Evolutionary conservation across 2,113 vertebrate genomes (phyloP).

Genomic region (Theristicus caerulescens): DNA sequence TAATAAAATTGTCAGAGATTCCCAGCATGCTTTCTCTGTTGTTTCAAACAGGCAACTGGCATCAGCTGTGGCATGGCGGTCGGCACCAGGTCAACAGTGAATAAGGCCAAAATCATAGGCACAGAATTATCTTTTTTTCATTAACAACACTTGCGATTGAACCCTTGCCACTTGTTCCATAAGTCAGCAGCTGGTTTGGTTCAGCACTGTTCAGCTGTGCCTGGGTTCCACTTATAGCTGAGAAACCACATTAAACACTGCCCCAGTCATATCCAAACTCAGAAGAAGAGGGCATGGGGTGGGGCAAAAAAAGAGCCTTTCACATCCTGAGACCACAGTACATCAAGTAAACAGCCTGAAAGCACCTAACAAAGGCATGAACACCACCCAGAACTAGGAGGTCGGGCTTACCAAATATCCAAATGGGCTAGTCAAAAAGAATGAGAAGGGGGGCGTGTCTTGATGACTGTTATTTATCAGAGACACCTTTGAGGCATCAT

Average conservation of each 20-base stretch:
- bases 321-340: background rate
- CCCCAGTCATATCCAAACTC: background rate
- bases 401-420: background rate
- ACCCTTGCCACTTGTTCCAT: background rate
- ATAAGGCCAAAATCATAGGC: background rate
- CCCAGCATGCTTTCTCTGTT: background rate
- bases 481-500: background rate
- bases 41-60: background rate
- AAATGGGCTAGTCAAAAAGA: background rate
- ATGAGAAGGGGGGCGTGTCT: background rate
- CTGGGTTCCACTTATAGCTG: background rate
- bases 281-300: background rate
- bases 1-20: background rate
- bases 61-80: background rate
- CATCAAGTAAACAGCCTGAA: background rate
- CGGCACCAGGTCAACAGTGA: background rate
- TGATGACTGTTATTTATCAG: background rate
- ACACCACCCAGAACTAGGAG: background rate
- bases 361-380: background rate
- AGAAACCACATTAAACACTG: background rate
- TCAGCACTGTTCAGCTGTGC: background rate
- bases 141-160: background rate
- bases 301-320: background rate
- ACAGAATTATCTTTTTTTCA: background rate
- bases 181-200: background rate